These are phyloP conservation scores for Cephus spinipes DNA, from an alignment of 2,888 invertebrate genomes.

Conservation along the genomic window DNA sequence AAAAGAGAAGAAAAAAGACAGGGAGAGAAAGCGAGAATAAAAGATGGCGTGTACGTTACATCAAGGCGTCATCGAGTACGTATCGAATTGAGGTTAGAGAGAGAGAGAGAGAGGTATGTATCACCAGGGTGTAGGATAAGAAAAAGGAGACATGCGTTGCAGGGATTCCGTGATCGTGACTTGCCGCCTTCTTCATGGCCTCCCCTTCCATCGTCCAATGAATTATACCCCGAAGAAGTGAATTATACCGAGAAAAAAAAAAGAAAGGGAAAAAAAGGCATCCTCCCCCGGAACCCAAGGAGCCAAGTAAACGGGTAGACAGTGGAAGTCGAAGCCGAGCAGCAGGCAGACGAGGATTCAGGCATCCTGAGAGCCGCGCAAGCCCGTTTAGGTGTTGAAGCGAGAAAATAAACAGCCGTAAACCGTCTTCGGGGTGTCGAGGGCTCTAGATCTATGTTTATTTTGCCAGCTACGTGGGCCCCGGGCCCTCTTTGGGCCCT, in stretches of 20 bases:
- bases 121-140: background rate
- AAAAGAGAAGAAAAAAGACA: conserved; percentile 5
- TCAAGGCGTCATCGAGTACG: background rate
- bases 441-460: conserved; percentile 13
- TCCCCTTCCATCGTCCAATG: background rate
- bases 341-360: background rate
- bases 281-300: background rate
- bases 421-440: conserved; percentile 13
- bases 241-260: background rate
- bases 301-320: background rate
- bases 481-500: conserved; percentile 15
- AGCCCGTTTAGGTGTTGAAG: conserved; percentile 35
- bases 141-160: conserved; percentile 6
- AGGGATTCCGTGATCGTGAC: background rate
- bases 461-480: conserved; percentile 5
- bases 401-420: conserved; percentile 54
- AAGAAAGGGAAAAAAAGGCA: background rate
- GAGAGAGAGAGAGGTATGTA: background rate
- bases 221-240: background rate
- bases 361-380: background rate
- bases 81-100: conserved; percentile 1
- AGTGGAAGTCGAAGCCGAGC: background rate
- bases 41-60: background rate
- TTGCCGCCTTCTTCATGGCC: background rate
- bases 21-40: conserved; percentile 4